Evolutionary conservation across 2,797 vertebrate species (phyloP).

Genomic region (Rousettus madagascariensis): DNA sequence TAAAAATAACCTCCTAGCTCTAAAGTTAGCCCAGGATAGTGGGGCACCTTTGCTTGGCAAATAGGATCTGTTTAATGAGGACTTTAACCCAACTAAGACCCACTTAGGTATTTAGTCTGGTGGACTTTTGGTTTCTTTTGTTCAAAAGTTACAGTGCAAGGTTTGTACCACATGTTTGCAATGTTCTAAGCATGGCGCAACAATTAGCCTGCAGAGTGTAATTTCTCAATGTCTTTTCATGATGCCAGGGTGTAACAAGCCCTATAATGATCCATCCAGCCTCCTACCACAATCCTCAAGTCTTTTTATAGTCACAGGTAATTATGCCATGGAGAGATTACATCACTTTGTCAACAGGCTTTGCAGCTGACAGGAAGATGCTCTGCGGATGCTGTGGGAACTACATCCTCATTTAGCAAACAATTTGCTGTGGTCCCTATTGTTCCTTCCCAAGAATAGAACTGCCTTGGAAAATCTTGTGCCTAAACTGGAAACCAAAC

Average conservation of each 20-base stretch:
- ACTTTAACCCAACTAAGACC: neutral
- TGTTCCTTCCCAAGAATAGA: constrained; percentile 79
- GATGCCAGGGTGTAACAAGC: constrained; percentile 46
- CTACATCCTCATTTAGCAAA: constrained; percentile 76
- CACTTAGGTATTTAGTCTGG: neutral
- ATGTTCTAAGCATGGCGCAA: constrained; percentile 42
- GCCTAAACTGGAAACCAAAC: constrained; percentile 70
- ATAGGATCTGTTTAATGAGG: neutral
- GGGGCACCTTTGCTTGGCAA: neutral
- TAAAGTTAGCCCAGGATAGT: neutral
- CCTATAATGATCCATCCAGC: constrained; percentile 60
- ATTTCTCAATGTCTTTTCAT: constrained; percentile 65
- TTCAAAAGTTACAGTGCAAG: constrained; percentile 29
- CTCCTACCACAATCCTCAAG: constrained; percentile 48
- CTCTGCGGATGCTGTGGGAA: constrained; percentile 76
- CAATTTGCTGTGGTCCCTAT: constrained; percentile 63
- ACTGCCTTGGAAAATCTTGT: constrained; percentile 47
- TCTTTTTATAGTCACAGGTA: constrained; percentile 75
- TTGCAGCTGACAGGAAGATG: constrained; percentile 75
- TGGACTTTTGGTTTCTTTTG: neutral
- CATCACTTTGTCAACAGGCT: constrained; percentile 62
- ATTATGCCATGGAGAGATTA: constrained; percentile 69
- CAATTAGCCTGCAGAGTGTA: constrained; percentile 20
- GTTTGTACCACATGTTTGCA: neutral
- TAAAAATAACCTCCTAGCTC: neutral